Base-by-base conservation (phyloP, 1,140 invertebrate genomes). In the Zaprionus lachaisei region DNA sequence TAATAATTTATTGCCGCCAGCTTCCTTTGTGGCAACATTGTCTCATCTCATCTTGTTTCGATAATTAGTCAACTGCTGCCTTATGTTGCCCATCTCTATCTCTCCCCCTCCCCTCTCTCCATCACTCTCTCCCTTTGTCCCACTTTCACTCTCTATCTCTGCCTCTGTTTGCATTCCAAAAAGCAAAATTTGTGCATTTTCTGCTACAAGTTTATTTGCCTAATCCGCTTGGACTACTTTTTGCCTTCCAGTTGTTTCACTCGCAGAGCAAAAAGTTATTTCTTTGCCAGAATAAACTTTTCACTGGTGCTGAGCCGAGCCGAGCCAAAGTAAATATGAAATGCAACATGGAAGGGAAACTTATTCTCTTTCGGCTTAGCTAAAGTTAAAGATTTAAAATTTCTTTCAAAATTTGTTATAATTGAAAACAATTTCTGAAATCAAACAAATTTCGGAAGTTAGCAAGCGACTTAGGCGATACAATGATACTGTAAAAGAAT, bases 1-100 rank as follows among this genome's bases (percentile, higher is more conserved):
- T 79, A 79, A 85, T 85, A 85, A 85, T 82, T 85, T 84, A 85
- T 68, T 70, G 37, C 58, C 57, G 78, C 1, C 70, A 47, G 62
- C 70, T 85, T 85, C 83, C 83, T 85, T 76, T 85, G 24, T 65
- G 65, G 14, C 20, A 63, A 56, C 64, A 80, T 80, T 80, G 51
- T 57, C 17, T 47, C 41, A 3, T 47, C 24, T 55, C 20, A 11
- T 5, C 72, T 41, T 34, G 28, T 38, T 61, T 26, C 22, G 58
- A 47, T 61, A 22, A 61, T 20, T 31, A 24, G 47, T 15, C n/a
- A 47, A 47, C n/a, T 17, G 41, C 41, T 17, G 41, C 41, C n/a
- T 17, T 47, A 17, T 17, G 47, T 51, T 22, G 47, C 1, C 47
- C 15, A 41, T 41, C 14, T 7, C 38, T 15, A 41, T n/a, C 5